Evolutionary conservation across 2,888 invertebrate species (phyloP).

Genomic region (Latrodectus hesperus): DNA sequence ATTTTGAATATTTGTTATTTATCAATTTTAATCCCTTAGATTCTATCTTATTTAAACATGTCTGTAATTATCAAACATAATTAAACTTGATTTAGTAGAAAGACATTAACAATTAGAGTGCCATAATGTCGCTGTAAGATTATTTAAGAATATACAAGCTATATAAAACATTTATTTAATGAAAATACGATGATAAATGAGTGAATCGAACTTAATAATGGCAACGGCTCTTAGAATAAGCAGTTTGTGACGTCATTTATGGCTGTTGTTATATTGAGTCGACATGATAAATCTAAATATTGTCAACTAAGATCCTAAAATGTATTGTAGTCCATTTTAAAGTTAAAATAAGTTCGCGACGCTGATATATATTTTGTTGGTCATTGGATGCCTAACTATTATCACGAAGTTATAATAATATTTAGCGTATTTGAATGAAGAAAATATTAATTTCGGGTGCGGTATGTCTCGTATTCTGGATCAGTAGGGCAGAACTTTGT

Average conservation of each 20-base stretch:
- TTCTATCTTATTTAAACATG: no score
- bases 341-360: neutral
- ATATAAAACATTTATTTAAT: no score
- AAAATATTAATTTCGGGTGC: conserved; percentile 35
- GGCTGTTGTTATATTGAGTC: conserved; percentile 43
- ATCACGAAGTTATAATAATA: neutral
- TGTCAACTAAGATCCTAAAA: conserved; percentile 32
- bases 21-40: no score
- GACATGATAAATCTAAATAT: conserved; percentile 40
- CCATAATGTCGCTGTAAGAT: no score
- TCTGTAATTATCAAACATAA: no score
- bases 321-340: neutral
- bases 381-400: neutral
- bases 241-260: conserved; percentile 51
- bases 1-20: no score
- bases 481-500: neutral
- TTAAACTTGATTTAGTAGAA: no score
- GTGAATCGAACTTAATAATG: no score
- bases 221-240: neutral
- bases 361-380: neutral
- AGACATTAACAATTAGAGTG: no score
- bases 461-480: conserved; percentile 24
- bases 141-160: no score
- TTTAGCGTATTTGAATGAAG: neutral
- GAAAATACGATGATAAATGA: no score